Evolutionary conservation across 2,797 vertebrate species (phyloP), one percentile per base, ranked within the genome.

Genomic region (Cercopithecus mitis): DNA sequence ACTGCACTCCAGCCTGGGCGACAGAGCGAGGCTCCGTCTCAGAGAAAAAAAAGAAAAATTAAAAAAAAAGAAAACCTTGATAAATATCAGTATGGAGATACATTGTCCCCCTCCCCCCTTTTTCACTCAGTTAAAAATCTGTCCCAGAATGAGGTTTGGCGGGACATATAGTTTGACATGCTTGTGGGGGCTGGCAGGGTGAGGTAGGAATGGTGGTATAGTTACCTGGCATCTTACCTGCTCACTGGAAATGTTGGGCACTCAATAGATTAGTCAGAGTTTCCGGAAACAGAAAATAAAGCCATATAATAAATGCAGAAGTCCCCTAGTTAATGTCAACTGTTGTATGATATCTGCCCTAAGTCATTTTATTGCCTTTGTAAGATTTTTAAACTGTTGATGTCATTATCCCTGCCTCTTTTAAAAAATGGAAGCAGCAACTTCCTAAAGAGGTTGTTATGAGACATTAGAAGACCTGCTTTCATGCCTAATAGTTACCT

Each of bases 281-380:
- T 72, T 86, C 75, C 73, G 86, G 33, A 83, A 91, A 88, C 58
- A 77, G 86, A 93, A 95, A 58, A 55, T 92, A 89, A 88, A 91
- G 91, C 57, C 79, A 33, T 57, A 13, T 36, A 50, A 64, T 58
- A 75, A 94, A 41, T 73, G 25, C 22, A 43, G 70, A 75, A 70
- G 61, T 81, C 61, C 83, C 73, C 57, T 6, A 36, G 47, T 76
- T 90, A 64, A 81, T 70, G 30, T 67, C 50, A 90, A 57, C 91
- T 36, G 6, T 57, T 64, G 43, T 92, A 8, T 81, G 76, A 7
- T 76, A 82, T n/a, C 73, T 90, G 43, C 76, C 61, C 25, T 24
- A 39, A 95, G 91, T 90, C 33, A 7, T 95, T 88, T 70, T 82
- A 70, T 81, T 86, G 83, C 75, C 83, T 91, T 83, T 73, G 45